Evolutionary conservation across 2,113 vertebrate genomes (phyloP).

Genomic region (Vulpes ferrilata): DNA sequence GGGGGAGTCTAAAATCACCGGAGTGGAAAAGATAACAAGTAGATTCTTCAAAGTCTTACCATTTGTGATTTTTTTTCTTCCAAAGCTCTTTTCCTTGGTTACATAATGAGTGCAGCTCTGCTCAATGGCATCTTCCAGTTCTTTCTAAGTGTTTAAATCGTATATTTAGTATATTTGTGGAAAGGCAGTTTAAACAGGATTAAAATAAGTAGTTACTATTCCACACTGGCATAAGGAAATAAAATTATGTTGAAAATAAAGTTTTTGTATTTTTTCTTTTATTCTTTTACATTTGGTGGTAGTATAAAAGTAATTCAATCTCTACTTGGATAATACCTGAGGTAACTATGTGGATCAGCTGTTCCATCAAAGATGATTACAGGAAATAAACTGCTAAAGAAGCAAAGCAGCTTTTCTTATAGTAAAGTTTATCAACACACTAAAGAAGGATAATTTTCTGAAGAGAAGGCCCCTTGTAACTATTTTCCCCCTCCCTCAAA

Average conservation of each 20-base stretch:
- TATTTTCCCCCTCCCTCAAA: constrained; percentile 55
- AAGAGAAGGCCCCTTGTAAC: constrained; percentile 81
- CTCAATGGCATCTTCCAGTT: constrained; percentile 63
- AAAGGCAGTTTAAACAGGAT: constrained; percentile 81
- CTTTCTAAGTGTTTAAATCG: constrained; percentile 77
- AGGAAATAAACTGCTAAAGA: constrained; percentile 85
- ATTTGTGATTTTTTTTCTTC: constrained; percentile 77
- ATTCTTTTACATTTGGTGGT: constrained; percentile 79
- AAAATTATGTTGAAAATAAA: constrained; percentile 77
- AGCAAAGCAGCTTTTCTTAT: constrained; percentile 75
- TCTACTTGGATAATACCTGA: constrained; percentile 85
- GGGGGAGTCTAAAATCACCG: constrained; percentile 80
- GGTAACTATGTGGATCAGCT: constrained; percentile 83
- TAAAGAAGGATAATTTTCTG: constrained; percentile 83
- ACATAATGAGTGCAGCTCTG: constrained; percentile 81
- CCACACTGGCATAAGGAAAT: constrained; percentile 76
- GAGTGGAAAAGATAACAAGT: constrained; percentile 86
- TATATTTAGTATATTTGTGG: constrained; percentile 78
- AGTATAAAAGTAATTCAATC: constrained; percentile 86
- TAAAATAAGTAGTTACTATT: constrained; percentile 80
- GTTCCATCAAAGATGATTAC: constrained; percentile 83
- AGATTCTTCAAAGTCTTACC: constrained; percentile 84
- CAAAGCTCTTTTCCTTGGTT: constrained; percentile 66
- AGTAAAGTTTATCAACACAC: constrained; percentile 85
- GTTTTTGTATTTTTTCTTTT: constrained; percentile 67